phyloP scores from a whole-genome alignment of 2,113 vertebrate genomes.

The Charina bottae region DNA sequence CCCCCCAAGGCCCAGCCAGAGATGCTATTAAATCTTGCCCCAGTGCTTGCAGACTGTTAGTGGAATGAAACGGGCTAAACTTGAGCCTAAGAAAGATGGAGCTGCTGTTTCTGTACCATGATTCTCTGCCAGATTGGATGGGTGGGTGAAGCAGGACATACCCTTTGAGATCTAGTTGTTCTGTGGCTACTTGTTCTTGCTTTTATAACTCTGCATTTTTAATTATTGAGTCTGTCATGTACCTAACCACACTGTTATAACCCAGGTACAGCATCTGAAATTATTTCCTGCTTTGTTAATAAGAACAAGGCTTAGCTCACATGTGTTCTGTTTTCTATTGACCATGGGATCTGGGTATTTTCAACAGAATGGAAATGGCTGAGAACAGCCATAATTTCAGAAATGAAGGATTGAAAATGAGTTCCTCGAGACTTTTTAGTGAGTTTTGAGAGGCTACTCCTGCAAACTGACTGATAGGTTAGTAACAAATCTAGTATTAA shows the following conservation, averaged over 20 bases:
- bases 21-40: not conserved
- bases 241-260: not conserved
- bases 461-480: not conserved
- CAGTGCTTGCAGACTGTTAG: not conserved
- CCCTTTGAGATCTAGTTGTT: not conserved
- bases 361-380: not conserved
- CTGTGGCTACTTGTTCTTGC: not conserved
- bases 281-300: not conserved
- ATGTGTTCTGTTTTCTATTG: not conserved
- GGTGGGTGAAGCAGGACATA: not conserved
- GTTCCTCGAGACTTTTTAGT: not conserved
- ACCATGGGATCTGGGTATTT: not conserved
- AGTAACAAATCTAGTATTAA: not conserved
- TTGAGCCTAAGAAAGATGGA: not conserved
- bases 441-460: not conserved
- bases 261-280: not conserved
- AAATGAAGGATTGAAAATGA: not conserved
- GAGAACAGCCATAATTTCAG: not conserved
- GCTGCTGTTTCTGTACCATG: not conserved
- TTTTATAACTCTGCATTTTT: not conserved
- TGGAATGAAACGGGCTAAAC: not conserved
- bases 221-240: not conserved
- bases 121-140: not conserved
- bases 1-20: not conserved
- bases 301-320: not conserved